Percentiles rank a stretch among this genome's conserved stretches.
Evolutionary conservation across 2,113 vertebrate genomes (phyloP).

Genomic region (Phalacrocorax pelagicus): DNA sequence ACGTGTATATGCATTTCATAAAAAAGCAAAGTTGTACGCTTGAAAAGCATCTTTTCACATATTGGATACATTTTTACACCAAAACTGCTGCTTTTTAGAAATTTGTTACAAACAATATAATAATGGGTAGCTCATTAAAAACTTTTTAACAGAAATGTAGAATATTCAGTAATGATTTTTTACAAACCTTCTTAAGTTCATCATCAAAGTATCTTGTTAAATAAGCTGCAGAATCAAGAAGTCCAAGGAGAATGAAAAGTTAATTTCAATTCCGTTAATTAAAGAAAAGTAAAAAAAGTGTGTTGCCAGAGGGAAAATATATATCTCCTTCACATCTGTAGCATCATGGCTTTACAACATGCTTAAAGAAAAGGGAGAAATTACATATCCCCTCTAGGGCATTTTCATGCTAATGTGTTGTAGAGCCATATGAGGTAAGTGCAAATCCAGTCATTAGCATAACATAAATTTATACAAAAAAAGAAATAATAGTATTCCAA

Average conservation of each 20-base stretch:
- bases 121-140: not conserved
- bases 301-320: not conserved
- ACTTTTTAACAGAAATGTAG: not conserved
- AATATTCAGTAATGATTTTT: not conserved
- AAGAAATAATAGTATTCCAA: not conserved
- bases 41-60: not conserved
- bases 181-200: not conserved
- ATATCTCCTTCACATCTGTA: not conserved
- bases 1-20: not conserved
- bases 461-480: not conserved
- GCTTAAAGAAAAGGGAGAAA: not conserved
- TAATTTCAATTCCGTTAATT: conserved; percentile 45
- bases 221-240: not conserved
- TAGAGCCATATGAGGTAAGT: not conserved
- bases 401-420: not conserved
- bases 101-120: not conserved
- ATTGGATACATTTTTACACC: not conserved
- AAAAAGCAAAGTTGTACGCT: not conserved
- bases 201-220: conserved; percentile 13
- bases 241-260: not conserved
- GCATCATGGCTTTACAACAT: not conserved
- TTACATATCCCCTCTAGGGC: not conserved
- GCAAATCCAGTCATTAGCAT: not conserved
- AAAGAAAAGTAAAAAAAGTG: not conserved
- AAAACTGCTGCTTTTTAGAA: not conserved